Evolutionary conservation across 2,888 invertebrate genomes (phyloP).

Genomic region (Laspeyria flexula): DNA sequence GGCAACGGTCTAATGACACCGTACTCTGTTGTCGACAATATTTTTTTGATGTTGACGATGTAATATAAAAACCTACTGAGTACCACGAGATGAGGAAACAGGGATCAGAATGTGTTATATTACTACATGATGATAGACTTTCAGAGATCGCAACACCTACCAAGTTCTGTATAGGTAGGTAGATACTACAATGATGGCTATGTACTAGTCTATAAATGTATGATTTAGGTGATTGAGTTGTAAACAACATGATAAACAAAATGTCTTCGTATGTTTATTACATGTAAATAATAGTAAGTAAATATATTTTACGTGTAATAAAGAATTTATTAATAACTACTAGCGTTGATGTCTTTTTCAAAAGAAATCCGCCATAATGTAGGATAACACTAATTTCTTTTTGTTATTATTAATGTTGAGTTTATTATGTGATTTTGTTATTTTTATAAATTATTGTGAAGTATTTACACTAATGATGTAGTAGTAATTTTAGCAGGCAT

Average conservation of each 20-base stretch:
- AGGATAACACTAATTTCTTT: not conserved
- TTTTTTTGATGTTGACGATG: conserved; percentile 41
- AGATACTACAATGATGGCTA: not conserved
- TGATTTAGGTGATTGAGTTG: conserved; percentile 1
- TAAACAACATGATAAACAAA: conserved; percentile 2
- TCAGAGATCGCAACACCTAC: too few relatives aligned
- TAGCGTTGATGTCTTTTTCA: conserved; percentile 70
- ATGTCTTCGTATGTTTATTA: not conserved
- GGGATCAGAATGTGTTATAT: not conserved
- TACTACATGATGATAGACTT: not conserved
- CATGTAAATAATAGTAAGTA: not conserved
- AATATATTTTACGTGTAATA: not conserved
- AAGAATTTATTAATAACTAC: conserved; percentile 1
- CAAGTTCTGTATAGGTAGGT: too few relatives aligned
- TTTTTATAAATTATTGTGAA: not conserved
- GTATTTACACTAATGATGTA: not conserved
- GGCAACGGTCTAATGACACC: conserved; percentile 59
- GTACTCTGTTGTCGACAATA: conserved; percentile 49
- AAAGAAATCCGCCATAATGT: conserved; percentile 21
- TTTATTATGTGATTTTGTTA: not conserved
- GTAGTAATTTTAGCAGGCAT: not conserved
- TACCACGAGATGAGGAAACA: conserved; percentile 9
- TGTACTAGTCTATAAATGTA: not conserved
- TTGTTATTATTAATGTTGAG: not conserved
- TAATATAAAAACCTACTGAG: conserved; percentile 20